A percentile compares a stretch with the other conserved stretches of the same genome.
Conservation (phyloP, 2,888 invertebrate genomes). For the Siphlonurus alternatus region DNA sequence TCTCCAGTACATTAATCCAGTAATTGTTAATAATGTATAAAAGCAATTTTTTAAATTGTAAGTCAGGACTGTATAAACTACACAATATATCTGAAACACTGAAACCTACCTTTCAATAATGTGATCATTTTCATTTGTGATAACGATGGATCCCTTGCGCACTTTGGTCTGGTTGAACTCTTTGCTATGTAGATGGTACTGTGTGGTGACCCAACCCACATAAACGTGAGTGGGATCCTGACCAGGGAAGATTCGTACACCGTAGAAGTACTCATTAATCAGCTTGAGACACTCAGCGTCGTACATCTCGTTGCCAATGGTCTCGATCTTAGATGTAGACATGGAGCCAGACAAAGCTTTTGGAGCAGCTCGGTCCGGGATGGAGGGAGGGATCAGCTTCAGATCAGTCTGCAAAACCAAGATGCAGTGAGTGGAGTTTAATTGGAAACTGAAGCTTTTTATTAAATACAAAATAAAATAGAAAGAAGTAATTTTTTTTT, state of each 20-base stretch:
- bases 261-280: slow-evolving; percentile 96
- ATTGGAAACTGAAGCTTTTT: not conserved
- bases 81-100: no score
- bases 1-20: not conserved
- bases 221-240: slow-evolving; percentile 91
- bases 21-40: not conserved
- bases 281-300: slow-evolving; percentile 73
- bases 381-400: slow-evolving; percentile 42
- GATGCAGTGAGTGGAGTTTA: not conserved
- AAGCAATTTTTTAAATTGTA: not conserved
- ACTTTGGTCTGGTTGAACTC: slow-evolving; percentile 82
- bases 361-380: slow-evolving; percentile 44
- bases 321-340: slow-evolving; percentile 53
- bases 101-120: slow-evolving; percentile 64
- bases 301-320: slow-evolving; percentile 72
- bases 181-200: slow-evolving; percentile 81
- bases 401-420: slow-evolving; percentile 36
- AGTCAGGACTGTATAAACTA: no score
- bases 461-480: no score
- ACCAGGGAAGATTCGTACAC: slow-evolving; percentile 74
- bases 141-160: slow-evolving; percentile 60
- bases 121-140: slow-evolving; percentile 63
- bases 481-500: no score
- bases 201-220: slow-evolving; percentile 98
- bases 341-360: slow-evolving; percentile 57